Base-by-base conservation (phyloP, 2,888 invertebrate species). In the Cenopis cana region DNA sequence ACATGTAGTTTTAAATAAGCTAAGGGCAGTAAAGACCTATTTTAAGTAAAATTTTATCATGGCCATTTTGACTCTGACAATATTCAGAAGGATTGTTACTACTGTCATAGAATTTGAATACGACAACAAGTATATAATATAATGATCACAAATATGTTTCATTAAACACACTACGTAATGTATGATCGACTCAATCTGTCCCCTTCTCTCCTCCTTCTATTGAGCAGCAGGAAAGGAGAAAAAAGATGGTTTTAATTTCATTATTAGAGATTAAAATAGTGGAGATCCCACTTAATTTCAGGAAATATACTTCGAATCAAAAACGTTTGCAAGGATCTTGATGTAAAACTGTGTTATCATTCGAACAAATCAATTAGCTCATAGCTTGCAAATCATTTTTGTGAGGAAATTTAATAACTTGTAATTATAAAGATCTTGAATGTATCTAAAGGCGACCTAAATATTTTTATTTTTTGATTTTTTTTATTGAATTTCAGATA, bases 151-250 rank as follows among this genome's bases (percentile, higher is more conserved):
- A 78, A 76, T 76, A 74, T 73, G 78, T 74, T 79, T 76, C 61
- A 56, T 65, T 72, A 69, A 72, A 81, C 81, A 84, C 81, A 82
- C 86, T 89, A 87, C 87, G 81, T 84, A 85, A 85, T 85, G 84
- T 84, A 86, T 83, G 82, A 83, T 83, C 82, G 83, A 85, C 88
- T 87, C 86, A 91, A 89, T 88, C 87, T 87, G 86, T 87, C 88
- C 89, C 93, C 89, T 91, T 91, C 86, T 90, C 91, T 90, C 85
- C 88, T 86, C 91, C 92, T 89, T 86, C 86, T 86, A 76, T 76
- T 84, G 77, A 85, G 93, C 93, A 90, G 93, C 93, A 88, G 89
- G 87, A 91, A 93, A 93, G 90, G 85, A 85, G 85, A 85, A 86
- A 87, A 86, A 82, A 81, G 79, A 81, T 79, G 79, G 81, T 83